These are phyloP conservation scores for Tribolium castaneum DNA, from an alignment of 1,140 invertebrate species.

Conservation along the genomic window DNA sequence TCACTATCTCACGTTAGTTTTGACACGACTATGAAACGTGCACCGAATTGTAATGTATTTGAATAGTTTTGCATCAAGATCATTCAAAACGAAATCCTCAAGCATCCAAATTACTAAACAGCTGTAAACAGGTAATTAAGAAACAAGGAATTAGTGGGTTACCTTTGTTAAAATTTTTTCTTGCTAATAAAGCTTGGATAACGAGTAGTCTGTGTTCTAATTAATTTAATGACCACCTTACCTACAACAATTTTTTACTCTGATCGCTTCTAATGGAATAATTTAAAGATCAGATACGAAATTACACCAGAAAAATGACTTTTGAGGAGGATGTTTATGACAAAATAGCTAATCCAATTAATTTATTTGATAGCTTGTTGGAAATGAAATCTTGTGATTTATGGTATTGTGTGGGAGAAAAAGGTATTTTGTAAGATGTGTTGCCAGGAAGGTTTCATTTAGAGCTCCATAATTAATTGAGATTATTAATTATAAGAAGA, in stretches of 20 bases:
- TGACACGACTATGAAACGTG: constrained; percentile 34
- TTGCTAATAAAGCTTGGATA: not conserved
- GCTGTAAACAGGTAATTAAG: constrained; percentile 15
- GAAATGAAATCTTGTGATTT: not conserved
- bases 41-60: not conserved
- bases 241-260: not conserved
- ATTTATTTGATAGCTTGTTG: not conserved
- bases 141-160: not conserved
- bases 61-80: not conserved
- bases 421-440: not conserved
- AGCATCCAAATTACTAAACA: not conserved
- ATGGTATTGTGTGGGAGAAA: not conserved
- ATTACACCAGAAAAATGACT: not conserved
- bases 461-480: not conserved
- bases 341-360: not conserved
- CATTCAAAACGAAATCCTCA: too few relatives aligned
- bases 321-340: not conserved
- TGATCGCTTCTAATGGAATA: not conserved
- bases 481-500: not conserved
- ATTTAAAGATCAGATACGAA: not conserved
- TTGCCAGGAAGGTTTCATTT: not conserved
- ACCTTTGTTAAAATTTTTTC: constrained; percentile 11
- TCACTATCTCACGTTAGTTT: constrained; percentile 41
- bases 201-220: not conserved
- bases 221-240: constrained; percentile 23